Evolutionary conservation across 2,888 invertebrate genomes (phyloP), one percentile per base, ranked within the genome.

Genomic region (Leptopilina syphax): DNA sequence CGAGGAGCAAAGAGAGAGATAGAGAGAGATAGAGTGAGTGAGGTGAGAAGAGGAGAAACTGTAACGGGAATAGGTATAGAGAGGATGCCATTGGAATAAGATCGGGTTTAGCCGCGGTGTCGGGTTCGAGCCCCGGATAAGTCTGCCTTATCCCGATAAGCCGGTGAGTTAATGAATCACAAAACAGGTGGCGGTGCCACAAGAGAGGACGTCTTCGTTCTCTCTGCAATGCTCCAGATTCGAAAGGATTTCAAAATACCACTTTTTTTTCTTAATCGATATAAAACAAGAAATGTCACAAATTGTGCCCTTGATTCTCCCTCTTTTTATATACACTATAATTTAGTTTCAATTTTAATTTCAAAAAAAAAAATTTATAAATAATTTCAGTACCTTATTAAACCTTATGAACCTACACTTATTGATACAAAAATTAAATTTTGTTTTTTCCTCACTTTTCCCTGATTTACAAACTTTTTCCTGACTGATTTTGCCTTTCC

Each of bases 161-260:
- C 92, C 91, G 90, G 89, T 91, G 90, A 91, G 91, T 92, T 91
- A 91, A 92, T 92, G 92, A 91, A 91, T 91, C 92, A 92, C 91
- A 91, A 92, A 92, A 91, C 92, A 92, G 92, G 92, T 92, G 91
- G 91, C 87, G 89, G 89, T 86, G 88, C 88, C 84, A 83, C 85
- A 1, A 50, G 50, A 80, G 89, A 89, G 89, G 89, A 84, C 86
- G 86, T 90, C 87, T 87, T 85, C 87, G 84, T 84, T 80, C 82
- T 80, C 82, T 68, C 68, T 50, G 60, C 77, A 81, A 82, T 83
- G 82, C 83, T 81, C 77, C 79, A 83, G 83, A 85, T 82, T 84
- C 83, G 76, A 79, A 79, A 70, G 34, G 34, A 57, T 73, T 73
- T 73, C n/a, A 76, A 76, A 79, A 65, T 76, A 73, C 57, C 54